Conservation (phyloP, 2,797 vertebrate species). For the Paedocypris micromegethes region DNA sequence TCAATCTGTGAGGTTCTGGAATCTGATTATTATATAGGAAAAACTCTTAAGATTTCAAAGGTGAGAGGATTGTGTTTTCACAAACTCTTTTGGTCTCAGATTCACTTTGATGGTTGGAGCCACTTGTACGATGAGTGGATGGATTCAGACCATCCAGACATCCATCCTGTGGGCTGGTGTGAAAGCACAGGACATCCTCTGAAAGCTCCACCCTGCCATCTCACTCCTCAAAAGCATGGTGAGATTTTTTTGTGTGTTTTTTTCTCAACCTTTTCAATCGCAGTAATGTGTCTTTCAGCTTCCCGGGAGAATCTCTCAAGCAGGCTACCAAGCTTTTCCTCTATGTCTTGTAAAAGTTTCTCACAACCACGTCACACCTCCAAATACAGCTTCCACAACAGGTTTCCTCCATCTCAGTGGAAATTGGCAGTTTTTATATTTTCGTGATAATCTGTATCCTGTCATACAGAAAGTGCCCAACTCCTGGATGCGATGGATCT, state of each 20-base stretch:
- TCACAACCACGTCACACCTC: constrained; percentile 76
- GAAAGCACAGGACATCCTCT: constrained; percentile 86
- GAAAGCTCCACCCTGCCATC: constrained; percentile 81
- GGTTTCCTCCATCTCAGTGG: constrained; percentile 62
- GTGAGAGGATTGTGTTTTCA: background rate
- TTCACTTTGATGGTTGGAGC: constrained; percentile 96
- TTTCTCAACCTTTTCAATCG: constrained; percentile 13
- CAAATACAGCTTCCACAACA: constrained; percentile 96
- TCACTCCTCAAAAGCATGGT: constrained; percentile 60
- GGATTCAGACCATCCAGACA: constrained; percentile 88
- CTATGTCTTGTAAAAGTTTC: constrained; percentile 80
- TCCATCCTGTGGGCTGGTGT: constrained; percentile 94
- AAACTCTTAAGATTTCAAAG: too few relatives aligned
- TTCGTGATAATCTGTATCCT: background rate
- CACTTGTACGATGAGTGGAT: constrained; percentile 95
- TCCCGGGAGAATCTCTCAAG: constrained; percentile 73
- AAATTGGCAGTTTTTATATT: background rate
- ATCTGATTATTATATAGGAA: too few relatives aligned
- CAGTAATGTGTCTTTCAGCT: constrained; percentile 59
- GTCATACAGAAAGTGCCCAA: constrained; percentile 90
- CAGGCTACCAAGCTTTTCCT: constrained; percentile 70
- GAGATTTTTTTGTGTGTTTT: constrained; percentile 26
- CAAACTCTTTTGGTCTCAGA: constrained; percentile 59
- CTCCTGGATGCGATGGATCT: constrained; percentile 92
- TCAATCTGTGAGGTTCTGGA: too few relatives aligned